Evolutionary conservation across 2,888 invertebrate genomes (phyloP).

Genomic region (Ormyrus rosae): DNA sequence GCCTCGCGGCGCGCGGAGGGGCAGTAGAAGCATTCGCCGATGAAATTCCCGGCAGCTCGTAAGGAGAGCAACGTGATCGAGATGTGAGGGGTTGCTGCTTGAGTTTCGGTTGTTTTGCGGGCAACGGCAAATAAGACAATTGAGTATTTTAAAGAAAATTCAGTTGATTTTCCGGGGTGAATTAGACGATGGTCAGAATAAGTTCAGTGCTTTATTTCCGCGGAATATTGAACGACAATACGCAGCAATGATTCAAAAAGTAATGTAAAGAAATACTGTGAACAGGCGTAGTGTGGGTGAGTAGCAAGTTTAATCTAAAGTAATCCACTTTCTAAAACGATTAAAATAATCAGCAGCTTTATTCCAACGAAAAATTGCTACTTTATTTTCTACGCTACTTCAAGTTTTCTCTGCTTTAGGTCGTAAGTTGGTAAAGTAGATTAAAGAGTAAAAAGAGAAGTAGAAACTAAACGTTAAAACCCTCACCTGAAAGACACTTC

Average conservation of each 20-base stretch:
- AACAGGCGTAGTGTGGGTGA: neutral
- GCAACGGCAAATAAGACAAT: neutral
- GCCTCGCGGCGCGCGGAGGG: too few species aligned
- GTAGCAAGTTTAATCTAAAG: neutral
- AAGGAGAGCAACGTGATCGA: neutral
- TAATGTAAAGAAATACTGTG: too few species aligned
- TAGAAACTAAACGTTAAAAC: constrained; percentile 16
- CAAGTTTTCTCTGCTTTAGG: neutral
- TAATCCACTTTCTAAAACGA: too few species aligned
- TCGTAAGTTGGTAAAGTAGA: neutral
- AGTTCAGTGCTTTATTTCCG: too few species aligned
- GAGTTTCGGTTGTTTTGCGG: constrained; percentile 15
- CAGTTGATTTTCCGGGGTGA: too few species aligned
- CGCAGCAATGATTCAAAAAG: too few species aligned
- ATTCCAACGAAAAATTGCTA: too few species aligned
- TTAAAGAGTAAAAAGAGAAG: neutral
- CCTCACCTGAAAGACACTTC: constrained; percentile 3
- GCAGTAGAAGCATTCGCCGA: constrained; percentile 5
- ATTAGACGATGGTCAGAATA: too few species aligned
- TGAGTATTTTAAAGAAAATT: neutral
- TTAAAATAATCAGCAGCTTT: too few species aligned
- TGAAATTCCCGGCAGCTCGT: constrained; percentile 21
- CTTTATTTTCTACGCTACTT: neutral
- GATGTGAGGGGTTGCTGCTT: constrained; percentile 6
- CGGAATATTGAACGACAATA: too few species aligned